Conservation (phyloP, 2,888 invertebrate species). For the Thereva nobilitata region DNA sequence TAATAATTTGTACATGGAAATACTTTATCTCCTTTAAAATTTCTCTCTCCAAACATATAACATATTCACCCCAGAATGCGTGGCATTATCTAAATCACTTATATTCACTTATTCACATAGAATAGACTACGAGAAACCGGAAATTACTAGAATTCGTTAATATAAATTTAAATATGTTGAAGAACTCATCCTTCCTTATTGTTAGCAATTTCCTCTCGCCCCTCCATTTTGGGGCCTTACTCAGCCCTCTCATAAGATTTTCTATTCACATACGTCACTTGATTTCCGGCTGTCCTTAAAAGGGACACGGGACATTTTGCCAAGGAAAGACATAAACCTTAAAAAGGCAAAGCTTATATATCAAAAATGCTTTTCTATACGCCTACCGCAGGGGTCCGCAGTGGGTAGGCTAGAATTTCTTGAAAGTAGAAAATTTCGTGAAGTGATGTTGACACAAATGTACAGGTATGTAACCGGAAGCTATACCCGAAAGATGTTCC, state of each 20-base stretch:
- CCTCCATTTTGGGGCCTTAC: no score
- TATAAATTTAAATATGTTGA: no score
- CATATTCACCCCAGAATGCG: no score
- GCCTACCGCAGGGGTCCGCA: neutral
- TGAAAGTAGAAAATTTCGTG: constrained; percentile 30
- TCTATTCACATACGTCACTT: constrained; percentile 20
- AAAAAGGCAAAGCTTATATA: constrained; percentile 21
- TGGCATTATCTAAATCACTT: no score
- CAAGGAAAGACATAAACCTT: constrained; percentile 30
- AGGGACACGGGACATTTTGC: constrained; percentile 21
- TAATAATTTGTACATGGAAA: no score
- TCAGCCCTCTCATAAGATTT: neutral
- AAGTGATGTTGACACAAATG: constrained; percentile 31
- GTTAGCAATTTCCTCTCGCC: no score
- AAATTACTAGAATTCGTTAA: no score
- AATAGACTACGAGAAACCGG: no score
- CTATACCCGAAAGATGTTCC: constrained; percentile 31
- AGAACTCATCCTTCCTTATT: no score
- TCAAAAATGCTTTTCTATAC: constrained; percentile 21
- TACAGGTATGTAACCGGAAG: constrained; percentile 34
- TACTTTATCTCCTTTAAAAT: no score
- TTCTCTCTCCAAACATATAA: no score
- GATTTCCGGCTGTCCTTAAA: constrained; percentile 31
- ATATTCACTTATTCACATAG: no score
- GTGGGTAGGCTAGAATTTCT: constrained; percentile 19